Evolutionary conservation across 2,888 invertebrate genomes (phyloP).

Genomic region (Acleris laterana): DNA sequence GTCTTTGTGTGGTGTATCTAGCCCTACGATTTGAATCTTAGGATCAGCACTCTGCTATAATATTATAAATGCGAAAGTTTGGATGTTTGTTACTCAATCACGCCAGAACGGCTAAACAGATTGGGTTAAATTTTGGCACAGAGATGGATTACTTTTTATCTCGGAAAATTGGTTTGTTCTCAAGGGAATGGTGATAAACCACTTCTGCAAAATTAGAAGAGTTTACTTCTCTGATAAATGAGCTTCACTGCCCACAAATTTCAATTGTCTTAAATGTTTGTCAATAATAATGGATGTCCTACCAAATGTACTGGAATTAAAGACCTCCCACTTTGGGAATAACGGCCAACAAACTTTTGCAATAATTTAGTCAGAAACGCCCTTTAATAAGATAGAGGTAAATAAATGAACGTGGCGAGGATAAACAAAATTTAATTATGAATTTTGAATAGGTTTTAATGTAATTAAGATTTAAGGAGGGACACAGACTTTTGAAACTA

Average conservation of each 20-base stretch:
- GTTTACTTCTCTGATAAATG: not conserved
- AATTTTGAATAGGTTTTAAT: slow-evolving; percentile 14
- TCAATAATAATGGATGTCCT: slow-evolving; percentile 27
- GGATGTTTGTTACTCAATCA: too few relatives aligned
- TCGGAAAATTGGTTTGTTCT: too few relatives aligned
- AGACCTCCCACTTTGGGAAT: slow-evolving; percentile 37
- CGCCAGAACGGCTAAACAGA: too few relatives aligned
- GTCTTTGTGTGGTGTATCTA: too few relatives aligned
- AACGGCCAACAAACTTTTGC: slow-evolving; percentile 50
- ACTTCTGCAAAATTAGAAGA: too few relatives aligned
- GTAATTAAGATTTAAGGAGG: slow-evolving; percentile 1
- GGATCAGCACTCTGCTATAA: too few relatives aligned
- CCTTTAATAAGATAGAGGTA: slow-evolving; percentile 48
- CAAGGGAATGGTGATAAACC: too few relatives aligned
- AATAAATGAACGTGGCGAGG: slow-evolving; percentile 31
- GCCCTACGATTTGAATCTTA: too few relatives aligned
- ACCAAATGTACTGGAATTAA: slow-evolving; percentile 49
- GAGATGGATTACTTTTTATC: too few relatives aligned
- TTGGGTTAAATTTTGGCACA: too few relatives aligned
- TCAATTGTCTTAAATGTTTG: slow-evolving; percentile 6
- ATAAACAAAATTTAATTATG: slow-evolving; percentile 28
- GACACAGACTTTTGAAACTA: too few relatives aligned
- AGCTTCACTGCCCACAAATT: not conserved
- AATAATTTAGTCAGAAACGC: slow-evolving; percentile 48
- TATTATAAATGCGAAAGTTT: too few relatives aligned